A percentile compares a stretch with the other conserved stretches of the same genome.
Conservation (phyloP, 2,888 invertebrate genomes). For the Odontothrips loti region DNA sequence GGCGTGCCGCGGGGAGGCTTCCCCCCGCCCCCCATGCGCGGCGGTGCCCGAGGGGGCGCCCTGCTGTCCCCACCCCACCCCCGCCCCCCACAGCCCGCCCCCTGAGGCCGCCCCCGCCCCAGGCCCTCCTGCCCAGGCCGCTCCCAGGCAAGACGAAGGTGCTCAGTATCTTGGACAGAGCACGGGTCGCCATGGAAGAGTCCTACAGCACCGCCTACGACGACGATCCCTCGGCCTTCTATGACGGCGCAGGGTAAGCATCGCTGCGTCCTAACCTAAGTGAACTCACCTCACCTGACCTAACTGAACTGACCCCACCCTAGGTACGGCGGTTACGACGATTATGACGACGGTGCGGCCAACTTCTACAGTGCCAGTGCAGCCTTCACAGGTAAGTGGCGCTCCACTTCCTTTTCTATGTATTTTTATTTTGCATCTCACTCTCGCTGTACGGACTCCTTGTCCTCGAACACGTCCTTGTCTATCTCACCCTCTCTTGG, state of each 20-base stretch:
- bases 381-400: slow-evolving; percentile 48
- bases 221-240: slow-evolving; percentile 35
- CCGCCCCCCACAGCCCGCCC: slow-evolving; percentile 44
- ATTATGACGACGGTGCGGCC: slow-evolving; percentile 46
- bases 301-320: no score
- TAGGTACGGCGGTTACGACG: slow-evolving; percentile 43
- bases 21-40: slow-evolving; percentile 6
- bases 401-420: slow-evolving; percentile 20
- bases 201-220: slow-evolving; percentile 52
- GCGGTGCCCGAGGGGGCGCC: slow-evolving; percentile 39
- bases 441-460: not conserved
- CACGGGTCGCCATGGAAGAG: slow-evolving; percentile 76
- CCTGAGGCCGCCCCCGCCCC: slow-evolving; percentile 51
- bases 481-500: not conserved
- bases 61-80: slow-evolving; percentile 42
- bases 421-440: slow-evolving; percentile 10
- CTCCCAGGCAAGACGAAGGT: slow-evolving; percentile 69
- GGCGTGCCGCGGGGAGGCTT: slow-evolving; percentile 39
- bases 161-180: slow-evolving; percentile 77
- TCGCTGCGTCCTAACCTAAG: not conserved
- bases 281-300: no score
- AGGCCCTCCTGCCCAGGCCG: slow-evolving; percentile 47
- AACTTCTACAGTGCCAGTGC: slow-evolving; percentile 50
- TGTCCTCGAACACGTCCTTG: not conserved
- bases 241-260: slow-evolving; percentile 37